phyloP scores from a whole-genome alignment of 2,113 vertebrate species.

The Pyrgilauda ruficollis region DNA sequence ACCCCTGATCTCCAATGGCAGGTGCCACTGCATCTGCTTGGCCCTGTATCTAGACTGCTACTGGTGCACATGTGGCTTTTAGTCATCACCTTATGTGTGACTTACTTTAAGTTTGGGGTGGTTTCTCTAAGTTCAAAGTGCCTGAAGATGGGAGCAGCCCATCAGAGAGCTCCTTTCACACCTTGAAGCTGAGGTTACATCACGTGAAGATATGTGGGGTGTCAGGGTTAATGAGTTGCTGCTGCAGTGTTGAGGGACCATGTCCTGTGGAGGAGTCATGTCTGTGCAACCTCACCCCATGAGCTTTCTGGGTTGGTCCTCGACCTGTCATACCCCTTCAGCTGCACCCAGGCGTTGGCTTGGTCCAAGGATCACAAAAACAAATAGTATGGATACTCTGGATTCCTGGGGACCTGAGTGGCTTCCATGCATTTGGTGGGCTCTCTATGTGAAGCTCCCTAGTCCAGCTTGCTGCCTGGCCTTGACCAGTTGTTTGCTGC shows the following conservation, averaged over 20 bases:
- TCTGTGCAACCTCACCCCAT: background rate
- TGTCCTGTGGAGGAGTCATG: background rate
- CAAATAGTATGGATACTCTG: background rate
- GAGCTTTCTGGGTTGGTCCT: background rate
- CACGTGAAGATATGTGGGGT: background rate
- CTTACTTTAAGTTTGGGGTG: background rate
- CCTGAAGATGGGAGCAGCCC: background rate
- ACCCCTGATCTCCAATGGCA: background rate
- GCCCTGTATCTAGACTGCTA: background rate
- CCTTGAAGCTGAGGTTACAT: background rate
- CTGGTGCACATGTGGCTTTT: background rate
- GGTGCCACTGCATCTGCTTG: background rate
- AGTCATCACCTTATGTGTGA: background rate
- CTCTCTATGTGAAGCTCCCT: accelerated
- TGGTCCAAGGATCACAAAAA: background rate
- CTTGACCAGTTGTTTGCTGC: background rate
- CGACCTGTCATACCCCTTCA: background rate
- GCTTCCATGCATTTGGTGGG: background rate
- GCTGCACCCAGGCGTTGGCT: background rate
- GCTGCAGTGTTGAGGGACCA: background rate
- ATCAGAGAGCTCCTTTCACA: background rate
- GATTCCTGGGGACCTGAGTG: background rate
- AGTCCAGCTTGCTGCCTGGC: background rate
- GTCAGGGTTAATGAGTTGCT: accelerated
- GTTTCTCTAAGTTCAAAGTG: background rate